phyloP scores from a whole-genome alignment of 2,888 invertebrate genomes.

The Prenolepis imparis region DNA sequence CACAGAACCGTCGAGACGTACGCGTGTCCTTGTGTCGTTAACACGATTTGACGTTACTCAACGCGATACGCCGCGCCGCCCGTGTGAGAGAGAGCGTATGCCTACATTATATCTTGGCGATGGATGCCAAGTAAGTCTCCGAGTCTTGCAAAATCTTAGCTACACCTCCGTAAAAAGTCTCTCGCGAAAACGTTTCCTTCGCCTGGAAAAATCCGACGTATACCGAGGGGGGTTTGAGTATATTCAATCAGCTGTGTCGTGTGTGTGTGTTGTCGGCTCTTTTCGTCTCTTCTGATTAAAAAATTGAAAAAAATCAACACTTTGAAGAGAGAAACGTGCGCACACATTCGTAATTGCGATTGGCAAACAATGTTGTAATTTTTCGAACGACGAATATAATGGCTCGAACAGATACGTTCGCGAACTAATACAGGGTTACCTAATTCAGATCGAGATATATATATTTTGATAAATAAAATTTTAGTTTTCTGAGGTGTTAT shows the following conservation, averaged over 20 bases:
- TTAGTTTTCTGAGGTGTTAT: no score
- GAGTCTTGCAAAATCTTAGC: constrained; percentile 71
- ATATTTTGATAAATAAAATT: no score
- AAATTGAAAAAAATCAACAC: neutral
- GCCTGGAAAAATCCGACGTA: constrained; percentile 33
- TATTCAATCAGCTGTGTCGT: neutral
- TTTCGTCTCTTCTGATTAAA: neutral
- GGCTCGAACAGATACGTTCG: no score
- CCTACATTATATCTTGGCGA: constrained; percentile 70
- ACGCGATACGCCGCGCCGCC: constrained; percentile 55
- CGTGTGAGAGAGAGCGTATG: constrained; percentile 63
- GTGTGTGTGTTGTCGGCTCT: no score
- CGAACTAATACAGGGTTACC: no score
- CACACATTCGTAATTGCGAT: no score
- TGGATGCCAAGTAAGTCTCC: constrained; percentile 69
- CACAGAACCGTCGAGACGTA: constrained; percentile 63
- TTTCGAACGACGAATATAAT: no score
- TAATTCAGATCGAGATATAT: no score
- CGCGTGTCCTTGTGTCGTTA: constrained; percentile 77
- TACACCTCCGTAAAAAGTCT: constrained; percentile 75
- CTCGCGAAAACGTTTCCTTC: constrained; percentile 52
- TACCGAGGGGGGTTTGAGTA: neutral
- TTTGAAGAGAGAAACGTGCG: no score
- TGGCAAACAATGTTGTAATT: no score
- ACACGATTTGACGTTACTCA: constrained; percentile 77